These are phyloP conservation scores for Danio albolineatus DNA, from an alignment of 2,797 vertebrate species.

Conservation along the genomic window DNA sequence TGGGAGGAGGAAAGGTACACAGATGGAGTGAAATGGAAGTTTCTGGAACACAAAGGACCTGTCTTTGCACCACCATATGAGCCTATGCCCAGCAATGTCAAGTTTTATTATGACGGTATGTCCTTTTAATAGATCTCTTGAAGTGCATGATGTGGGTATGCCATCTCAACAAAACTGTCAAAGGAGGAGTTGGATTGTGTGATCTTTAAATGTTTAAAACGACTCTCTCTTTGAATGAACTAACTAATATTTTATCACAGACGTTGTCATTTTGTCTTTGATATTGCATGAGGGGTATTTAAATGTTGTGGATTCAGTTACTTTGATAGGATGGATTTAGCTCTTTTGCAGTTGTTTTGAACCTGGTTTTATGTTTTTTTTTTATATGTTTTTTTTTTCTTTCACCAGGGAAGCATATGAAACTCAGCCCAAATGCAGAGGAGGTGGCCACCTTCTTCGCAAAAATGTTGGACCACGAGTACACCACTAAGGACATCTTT, in stretches of 20 bases:
- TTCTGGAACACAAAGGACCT: slow-evolving; percentile 97
- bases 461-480: slow-evolving; percentile 99
- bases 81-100: slow-evolving; percentile 89
- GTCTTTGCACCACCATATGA: slow-evolving; percentile 97
- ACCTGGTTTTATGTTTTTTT: neutral
- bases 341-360: neutral
- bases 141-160: too few relatives aligned
- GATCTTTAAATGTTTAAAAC: slow-evolving; percentile 15
- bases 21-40: slow-evolving; percentile 96
- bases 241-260: neutral
- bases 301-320: neutral
- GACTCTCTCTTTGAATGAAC: neutral
- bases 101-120: slow-evolving; percentile 97
- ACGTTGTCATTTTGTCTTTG: neutral
- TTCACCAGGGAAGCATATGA: slow-evolving; percentile 88
- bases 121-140: slow-evolving; percentile 3
- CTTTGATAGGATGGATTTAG: neutral
- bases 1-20: slow-evolving; percentile 98
- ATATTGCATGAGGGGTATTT: neutral
- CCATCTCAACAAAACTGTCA: neutral
- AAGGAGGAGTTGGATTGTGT: slow-evolving; percentile 21
- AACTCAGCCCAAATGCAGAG: slow-evolving; percentile 91
- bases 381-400: neutral
- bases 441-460: slow-evolving; percentile 98
- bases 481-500: slow-evolving; percentile 98